These are phyloP conservation scores for Heterohyrax brucei DNA, from an alignment of 2,797 vertebrate species.

Conservation along the genomic window DNA sequence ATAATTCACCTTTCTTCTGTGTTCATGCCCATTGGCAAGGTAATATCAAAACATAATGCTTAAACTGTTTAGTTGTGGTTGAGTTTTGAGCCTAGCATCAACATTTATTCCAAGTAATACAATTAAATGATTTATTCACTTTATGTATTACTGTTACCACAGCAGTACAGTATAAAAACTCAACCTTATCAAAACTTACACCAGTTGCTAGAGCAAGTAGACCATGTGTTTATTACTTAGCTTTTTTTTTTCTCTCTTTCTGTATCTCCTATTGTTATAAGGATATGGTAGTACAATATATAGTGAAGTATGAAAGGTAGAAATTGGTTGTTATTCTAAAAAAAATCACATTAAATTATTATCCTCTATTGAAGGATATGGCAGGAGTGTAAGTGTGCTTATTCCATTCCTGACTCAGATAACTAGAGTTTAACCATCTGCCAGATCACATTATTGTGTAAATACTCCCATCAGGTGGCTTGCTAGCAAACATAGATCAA, in stretches of 20 bases:
- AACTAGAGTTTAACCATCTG: conserved; percentile 47
- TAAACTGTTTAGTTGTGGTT: conserved; percentile 14
- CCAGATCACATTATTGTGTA: conserved; percentile 53
- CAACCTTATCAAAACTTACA: background rate
- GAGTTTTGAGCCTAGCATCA: background rate
- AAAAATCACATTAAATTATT: conserved; percentile 43
- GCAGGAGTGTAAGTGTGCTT: conserved; percentile 27
- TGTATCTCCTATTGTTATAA: background rate
- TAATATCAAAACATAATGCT: background rate
- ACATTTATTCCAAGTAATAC: conserved; percentile 21
- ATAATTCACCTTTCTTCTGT: conserved; percentile 20
- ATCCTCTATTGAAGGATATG: conserved; percentile 26
- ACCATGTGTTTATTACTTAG: conserved; percentile 19
- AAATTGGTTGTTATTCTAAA: conserved; percentile 14
- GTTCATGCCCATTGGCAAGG: background rate
- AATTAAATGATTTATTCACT: conserved; percentile 45
- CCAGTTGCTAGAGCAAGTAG: background rate
- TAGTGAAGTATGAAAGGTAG: background rate
- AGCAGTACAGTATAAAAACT: background rate
- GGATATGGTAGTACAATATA: background rate
- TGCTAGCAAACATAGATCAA: conserved; percentile 66
- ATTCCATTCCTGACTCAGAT: conserved; percentile 68
- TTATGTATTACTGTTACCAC: background rate
- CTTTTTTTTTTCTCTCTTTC: background rate
- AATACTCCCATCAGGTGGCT: conserved; percentile 62